Base-by-base conservation (phyloP, 2,113 vertebrate genomes). In the Paracanthobrama guichenoti region DNA sequence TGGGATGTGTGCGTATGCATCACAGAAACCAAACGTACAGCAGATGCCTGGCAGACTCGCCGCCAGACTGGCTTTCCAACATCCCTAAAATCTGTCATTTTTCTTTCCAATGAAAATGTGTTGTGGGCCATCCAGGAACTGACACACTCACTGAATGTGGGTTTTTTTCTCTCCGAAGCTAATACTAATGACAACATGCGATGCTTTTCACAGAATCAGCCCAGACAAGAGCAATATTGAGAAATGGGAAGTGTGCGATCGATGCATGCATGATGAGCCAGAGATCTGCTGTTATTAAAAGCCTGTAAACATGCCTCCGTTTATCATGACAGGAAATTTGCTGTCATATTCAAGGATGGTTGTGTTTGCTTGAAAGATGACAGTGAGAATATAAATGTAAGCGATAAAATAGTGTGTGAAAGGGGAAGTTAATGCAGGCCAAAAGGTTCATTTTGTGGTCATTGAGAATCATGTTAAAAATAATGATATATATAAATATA, bases 201-300 rank as follows among this genome's bases (percentile, higher is more conserved):
- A 55, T 3, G 20, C 31, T 46, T 80, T 84, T 83, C 57, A 86
- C 28, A 79, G 75, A 73, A 83, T 80, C 57, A 62, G 67, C 44
- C 20, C 48, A 62, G 31, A 22, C 24, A 11, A 16, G 74, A 79
- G 22, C 22, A 77, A 82, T 48, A 46, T 12, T 24, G 31, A 82
- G 26, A 14, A 71, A 79, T 28, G 55, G 53, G 85, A 79, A 83
- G 81, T 82, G 48, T 31, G 59, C 24, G 77, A 46, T 22, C 7
- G 5, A 22, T 3, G 26, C 31, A 13, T 7, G 20, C 14, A 22
- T 31, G 22, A 22, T 4, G 16, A 11, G 48, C 1, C 46, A 13
- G 2, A 59, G 53, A 59, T 13, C 20, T 7, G 2, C 53, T n/a
- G 28, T 28, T 79, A 39, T 20, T 50, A 50, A n/a, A n/a, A n/a